phyloP scores from a whole-genome alignment of 2,888 invertebrate species.

The Molorchus minor region DNA sequence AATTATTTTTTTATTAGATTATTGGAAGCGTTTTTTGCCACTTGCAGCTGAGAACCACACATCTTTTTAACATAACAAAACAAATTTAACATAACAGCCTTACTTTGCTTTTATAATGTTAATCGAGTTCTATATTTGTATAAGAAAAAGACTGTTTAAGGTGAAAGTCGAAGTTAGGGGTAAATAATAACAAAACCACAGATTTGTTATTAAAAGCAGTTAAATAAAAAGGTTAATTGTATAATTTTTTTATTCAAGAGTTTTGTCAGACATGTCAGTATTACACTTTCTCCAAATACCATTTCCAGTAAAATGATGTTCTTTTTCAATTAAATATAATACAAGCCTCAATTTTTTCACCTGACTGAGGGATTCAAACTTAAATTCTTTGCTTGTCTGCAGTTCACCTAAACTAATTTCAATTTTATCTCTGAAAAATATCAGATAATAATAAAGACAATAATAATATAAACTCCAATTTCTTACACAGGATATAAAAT shows the following conservation, averaged over 20 bases:
- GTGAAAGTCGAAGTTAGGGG: no score
- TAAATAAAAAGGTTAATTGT: no score
- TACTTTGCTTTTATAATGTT: no score
- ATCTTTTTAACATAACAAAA: no score
- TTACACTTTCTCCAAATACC: conserved; percentile 69
- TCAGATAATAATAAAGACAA: not conserved
- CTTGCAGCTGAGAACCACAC: no score
- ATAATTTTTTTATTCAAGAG: conserved; percentile 23
- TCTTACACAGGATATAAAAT: conserved; percentile 76
- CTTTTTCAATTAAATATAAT: conserved; percentile 76
- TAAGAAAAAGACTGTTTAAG: no score
- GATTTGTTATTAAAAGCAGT: no score
- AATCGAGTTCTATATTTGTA: no score
- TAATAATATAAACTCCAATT: conserved; percentile 14
- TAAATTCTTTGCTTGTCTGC: conserved; percentile 38
- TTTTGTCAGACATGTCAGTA: conserved; percentile 24
- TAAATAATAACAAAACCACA: no score
- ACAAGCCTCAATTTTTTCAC: conserved; percentile 71
- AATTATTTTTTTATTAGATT: no score
- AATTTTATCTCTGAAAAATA: conserved; percentile 54
- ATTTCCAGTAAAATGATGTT: conserved; percentile 79
- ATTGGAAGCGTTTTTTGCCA: no score
- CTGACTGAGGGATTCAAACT: conserved; percentile 44
- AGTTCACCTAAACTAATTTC: conserved; percentile 46
- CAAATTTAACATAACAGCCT: no score